Percentiles rank a stretch among this genome's conserved stretches.
These are phyloP conservation scores for Acrobasis suavella DNA, from an alignment of 2,888 invertebrate species.

Conservation along the genomic window DNA sequence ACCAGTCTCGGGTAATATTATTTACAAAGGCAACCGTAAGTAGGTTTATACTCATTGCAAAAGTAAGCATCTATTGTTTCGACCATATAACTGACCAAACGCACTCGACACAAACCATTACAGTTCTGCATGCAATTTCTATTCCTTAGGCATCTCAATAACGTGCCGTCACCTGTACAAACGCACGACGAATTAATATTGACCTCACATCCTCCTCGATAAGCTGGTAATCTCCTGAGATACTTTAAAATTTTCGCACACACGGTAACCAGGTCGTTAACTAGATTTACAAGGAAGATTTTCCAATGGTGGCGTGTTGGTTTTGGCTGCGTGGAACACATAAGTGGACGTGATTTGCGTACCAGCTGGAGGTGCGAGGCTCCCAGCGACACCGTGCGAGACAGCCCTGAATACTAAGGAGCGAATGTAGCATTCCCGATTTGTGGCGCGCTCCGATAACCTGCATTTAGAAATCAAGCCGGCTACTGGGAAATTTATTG, in stretches of 20 bases:
- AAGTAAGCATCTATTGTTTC: constrained; percentile 2
- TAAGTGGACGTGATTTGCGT: constrained; percentile 78
- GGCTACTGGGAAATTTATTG: constrained; percentile 74
- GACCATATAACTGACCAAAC: background rate
- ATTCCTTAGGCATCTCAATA: constrained; percentile 27
- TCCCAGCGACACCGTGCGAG: constrained; percentile 63
- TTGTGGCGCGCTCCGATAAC: constrained; percentile 80
- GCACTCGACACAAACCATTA: constrained; percentile 2
- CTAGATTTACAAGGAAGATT: constrained; percentile 81
- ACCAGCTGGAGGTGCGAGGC: constrained; percentile 64
- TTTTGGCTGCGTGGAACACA: constrained; percentile 78
- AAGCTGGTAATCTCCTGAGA: constrained; percentile 29
- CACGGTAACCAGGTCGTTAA: constrained; percentile 75
- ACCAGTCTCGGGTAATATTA: no score
- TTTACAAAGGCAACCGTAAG: background rate
- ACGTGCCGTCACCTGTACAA: constrained; percentile 21
- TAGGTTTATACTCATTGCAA: background rate
- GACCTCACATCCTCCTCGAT: constrained; percentile 19
- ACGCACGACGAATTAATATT: constrained; percentile 28
- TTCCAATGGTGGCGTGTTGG: constrained; percentile 71
- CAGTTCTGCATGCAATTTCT: constrained; percentile 2
- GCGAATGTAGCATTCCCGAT: constrained; percentile 73
- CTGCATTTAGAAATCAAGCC: constrained; percentile 80
- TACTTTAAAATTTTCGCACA: constrained; percentile 71
- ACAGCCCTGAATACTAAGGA: constrained; percentile 75